Conservation (phyloP, 1,140 invertebrate genomes). For the Pantala flavescens region DNA sequence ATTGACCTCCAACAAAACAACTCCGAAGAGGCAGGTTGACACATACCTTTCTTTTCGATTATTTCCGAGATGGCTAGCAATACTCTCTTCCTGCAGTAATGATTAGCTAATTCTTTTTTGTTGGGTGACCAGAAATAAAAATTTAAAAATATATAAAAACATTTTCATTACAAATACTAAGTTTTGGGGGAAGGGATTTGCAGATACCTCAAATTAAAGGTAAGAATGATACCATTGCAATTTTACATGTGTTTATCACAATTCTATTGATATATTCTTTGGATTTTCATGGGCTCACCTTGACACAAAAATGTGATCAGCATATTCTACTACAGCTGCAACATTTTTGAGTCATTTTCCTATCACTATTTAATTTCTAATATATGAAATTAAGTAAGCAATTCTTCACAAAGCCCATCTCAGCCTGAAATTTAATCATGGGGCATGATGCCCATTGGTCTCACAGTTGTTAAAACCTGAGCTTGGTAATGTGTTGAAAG, state of each 20-base stretch:
- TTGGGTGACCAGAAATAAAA: slow-evolving; percentile 9
- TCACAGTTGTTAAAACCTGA: neutral
- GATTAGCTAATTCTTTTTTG: neutral
- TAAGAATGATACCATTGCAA: neutral
- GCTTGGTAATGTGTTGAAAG: slow-evolving; percentile 5
- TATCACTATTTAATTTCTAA: neutral
- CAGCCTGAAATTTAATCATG: slow-evolving; percentile 9
- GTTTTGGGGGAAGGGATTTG: neutral
- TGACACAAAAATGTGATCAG: neutral
- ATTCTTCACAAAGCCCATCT: neutral
- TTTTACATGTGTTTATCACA: neutral
- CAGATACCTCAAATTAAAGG: slow-evolving; percentile 9
- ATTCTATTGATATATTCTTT: slow-evolving; percentile 11
- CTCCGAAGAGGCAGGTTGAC: neutral
- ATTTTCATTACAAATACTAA: slow-evolving; percentile 4
- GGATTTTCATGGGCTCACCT: neutral
- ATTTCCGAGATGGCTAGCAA: neutral
- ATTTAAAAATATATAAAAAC: slow-evolving; percentile 6
- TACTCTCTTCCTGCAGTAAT: neutral
- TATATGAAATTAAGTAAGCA: neutral
- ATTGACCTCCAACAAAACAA: slow-evolving; percentile 9
- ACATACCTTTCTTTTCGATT: neutral
- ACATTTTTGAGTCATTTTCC: neutral
- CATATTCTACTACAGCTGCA: neutral
- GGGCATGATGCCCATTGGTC: neutral